Conservation (phyloP, 1,140 invertebrate species). For the Globodera ellingtonae region DNA sequence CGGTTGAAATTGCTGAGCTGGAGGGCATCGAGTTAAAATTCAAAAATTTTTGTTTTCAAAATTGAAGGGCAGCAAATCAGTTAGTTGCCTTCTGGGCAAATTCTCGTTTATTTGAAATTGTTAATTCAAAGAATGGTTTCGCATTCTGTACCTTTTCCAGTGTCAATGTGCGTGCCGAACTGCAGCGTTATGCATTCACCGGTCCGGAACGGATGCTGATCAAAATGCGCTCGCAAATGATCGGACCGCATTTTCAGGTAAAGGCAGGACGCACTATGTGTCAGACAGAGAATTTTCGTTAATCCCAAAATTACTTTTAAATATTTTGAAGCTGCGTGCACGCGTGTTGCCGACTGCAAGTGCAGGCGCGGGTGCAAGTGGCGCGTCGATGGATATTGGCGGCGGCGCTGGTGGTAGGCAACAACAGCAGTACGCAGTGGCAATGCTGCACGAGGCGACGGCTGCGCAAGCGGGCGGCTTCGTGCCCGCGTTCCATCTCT, state of each 20-base stretch:
- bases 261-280: no score
- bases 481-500: constrained; percentile 11
- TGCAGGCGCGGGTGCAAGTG: no score
- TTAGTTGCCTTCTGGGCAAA: background rate
- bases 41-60: background rate
- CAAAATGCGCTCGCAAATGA: constrained; percentile 46
- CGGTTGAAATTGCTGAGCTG: constrained; percentile 40
- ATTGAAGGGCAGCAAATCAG: background rate
- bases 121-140: background rate
- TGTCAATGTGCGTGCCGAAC: constrained; percentile 26
- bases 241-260: constrained; percentile 11
- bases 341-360: constrained; percentile 31
- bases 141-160: constrained; percentile 25
- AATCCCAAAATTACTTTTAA: no score
- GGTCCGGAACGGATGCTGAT: constrained; percentile 45
- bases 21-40: constrained; percentile 47
- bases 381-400: no score
- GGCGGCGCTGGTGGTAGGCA: background rate
- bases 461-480: background rate
- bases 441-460: background rate
- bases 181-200: constrained; percentile 42
- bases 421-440: background rate
- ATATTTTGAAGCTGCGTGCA: constrained; percentile 41
- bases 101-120: background rate
- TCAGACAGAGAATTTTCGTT: no score